Conservation (phyloP, 2,797 vertebrate species). For the Enteromius viviparus region DNA sequence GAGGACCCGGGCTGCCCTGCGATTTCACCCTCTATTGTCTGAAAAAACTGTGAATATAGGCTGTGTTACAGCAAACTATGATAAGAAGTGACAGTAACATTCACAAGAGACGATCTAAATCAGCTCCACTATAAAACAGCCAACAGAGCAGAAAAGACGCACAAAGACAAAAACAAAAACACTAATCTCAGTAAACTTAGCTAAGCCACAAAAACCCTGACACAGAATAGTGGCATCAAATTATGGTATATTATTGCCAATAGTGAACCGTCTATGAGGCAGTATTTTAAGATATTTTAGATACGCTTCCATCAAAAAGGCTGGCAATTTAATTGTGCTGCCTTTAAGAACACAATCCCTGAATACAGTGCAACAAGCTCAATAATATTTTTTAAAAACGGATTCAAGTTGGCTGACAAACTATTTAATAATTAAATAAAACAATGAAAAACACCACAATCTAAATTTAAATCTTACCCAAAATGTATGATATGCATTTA, state of each 20-base stretch:
- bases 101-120: constrained; percentile 74
- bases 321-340: neutral
- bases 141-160: constrained; percentile 24
- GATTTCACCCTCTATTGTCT: constrained; percentile 24
- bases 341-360: neutral
- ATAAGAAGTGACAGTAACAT: constrained; percentile 61
- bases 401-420: neutral
- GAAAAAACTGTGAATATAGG: constrained; percentile 48
- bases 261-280: neutral
- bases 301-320: neutral
- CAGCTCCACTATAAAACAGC: constrained; percentile 58
- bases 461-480: neutral
- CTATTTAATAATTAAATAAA: neutral
- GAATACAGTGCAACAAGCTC: neutral
- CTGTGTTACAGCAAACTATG: constrained; percentile 66
- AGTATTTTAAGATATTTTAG: neutral
- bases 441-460: neutral
- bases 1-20: constrained; percentile 26
- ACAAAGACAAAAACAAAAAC: neutral
- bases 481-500: neutral
- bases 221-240: neutral
- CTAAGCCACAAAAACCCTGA: neutral
- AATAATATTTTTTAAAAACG: neutral
- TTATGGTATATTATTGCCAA: neutral
- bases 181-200: constrained; percentile 9